A percentile compares a stretch with the other conserved stretches of the same genome.
Conservation (phyloP, 2,797 vertebrate species). For the Smutsia gigantea region DNA sequence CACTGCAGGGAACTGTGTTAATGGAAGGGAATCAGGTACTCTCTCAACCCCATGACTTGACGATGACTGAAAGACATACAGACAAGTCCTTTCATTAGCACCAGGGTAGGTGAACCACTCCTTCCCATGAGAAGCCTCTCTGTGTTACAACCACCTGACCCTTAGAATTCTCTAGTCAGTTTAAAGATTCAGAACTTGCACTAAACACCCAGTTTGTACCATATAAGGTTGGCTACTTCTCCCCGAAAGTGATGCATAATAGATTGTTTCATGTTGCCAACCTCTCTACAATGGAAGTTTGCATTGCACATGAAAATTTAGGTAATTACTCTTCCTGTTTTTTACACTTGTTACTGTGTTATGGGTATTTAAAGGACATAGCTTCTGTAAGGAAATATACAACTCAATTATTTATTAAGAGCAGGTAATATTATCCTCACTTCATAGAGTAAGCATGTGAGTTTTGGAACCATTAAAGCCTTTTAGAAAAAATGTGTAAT, state of each 20-base stretch:
- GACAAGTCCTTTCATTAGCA: background rate
- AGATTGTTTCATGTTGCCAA: background rate
- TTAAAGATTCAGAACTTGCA: background rate
- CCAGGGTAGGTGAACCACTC: background rate
- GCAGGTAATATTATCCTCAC: background rate
- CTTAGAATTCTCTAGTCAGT: background rate
- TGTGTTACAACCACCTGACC: background rate
- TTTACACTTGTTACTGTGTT: background rate
- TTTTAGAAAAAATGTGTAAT: conserved; percentile 38
- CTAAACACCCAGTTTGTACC: background rate
- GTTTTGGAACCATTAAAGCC: background rate
- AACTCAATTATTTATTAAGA: conserved; percentile 20
- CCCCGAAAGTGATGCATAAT: background rate
- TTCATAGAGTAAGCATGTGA: background rate
- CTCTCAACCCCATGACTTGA: background rate
- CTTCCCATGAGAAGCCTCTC: background rate
- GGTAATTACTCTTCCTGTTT: background rate
- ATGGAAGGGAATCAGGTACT: rapidly evolving
- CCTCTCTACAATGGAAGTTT: background rate
- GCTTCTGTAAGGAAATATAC: background rate
- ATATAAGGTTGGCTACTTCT: background rate
- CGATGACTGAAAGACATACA: background rate
- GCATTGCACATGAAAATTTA: background rate
- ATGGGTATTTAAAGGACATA: conserved; percentile 20
- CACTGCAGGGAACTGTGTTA: background rate